Evolutionary conservation across 2,113 vertebrate genomes (phyloP).

Genomic region (Ramphastos sulfuratus): DNA sequence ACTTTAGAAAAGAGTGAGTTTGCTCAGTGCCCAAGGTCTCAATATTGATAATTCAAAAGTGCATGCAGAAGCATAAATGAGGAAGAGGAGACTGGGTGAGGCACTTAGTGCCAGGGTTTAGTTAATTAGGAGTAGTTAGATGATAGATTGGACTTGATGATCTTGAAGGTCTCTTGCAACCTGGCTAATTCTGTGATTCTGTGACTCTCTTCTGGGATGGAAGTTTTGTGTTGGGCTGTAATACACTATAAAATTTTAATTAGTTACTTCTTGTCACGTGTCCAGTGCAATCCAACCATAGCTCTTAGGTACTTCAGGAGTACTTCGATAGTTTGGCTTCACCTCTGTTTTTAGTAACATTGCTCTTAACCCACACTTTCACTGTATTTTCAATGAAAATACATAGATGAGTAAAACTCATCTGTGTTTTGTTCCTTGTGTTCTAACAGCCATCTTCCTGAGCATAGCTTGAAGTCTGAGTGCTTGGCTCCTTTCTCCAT

Average conservation of each 20-base stretch:
- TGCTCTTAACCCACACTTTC: not conserved
- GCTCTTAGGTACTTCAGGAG: not conserved
- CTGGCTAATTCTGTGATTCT: too few species aligned
- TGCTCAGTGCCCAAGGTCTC: too few species aligned
- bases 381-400: not conserved
- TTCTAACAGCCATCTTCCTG: not conserved
- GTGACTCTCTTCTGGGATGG: not conserved
- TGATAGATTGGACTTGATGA: too few species aligned
- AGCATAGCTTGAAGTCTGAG: not conserved
- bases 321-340: not conserved
- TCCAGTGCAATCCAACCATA: rapidly evolving
- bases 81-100: too few species aligned
- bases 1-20: too few species aligned
- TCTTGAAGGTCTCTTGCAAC: too few species aligned
- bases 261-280: not conserved
- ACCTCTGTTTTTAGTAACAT: not conserved
- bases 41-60: too few species aligned
- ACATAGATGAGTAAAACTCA: not conserved
- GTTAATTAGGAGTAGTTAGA: too few species aligned
- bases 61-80: too few species aligned
- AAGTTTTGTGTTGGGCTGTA: not conserved
- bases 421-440: not conserved
- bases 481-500: not conserved
- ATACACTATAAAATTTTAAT: not conserved
- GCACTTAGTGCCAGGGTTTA: too few species aligned